Base-by-base conservation (phyloP, 1,140 invertebrate species). In the Caenorhabditis remanei region DNA sequence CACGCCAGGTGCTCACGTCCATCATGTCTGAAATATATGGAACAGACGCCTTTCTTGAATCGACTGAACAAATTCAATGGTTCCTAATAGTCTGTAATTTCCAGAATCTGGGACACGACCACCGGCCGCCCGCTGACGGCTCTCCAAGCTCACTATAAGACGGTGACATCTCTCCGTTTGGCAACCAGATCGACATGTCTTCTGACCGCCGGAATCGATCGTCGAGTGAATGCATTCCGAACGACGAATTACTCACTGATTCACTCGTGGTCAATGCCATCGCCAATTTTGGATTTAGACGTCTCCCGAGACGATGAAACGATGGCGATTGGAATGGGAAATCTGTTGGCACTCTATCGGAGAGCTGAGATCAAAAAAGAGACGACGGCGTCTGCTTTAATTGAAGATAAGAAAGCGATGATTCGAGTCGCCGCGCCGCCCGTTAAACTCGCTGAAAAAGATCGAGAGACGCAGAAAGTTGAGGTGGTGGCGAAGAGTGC, bases 201-300 rank as follows among this genome's bases (percentile, higher is more conserved):
- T 55, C 92, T 99, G 88, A 98, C 97, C 11, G 96, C 95, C 8
- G 97, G 96, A 4, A 93, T 99, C 63, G 98, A 99, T 89, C 94
- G 94, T 86, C 96, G 98, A 94, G 95, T 99, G 0, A 98, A 98
- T 94, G 95, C 99, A 89, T 98, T 97, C 93, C 96, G 85, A 67
- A 85, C 88, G 11, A 93, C 98, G 93, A 94, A 96, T 67, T 94
- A 95, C 84, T 95, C 95, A 1, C 98, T 97, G n/a, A 75, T 65
- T 67, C 67, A 98, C 90, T 96, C 96, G 16, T 94, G 98, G 40
- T 95, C 96, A 91, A 98, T 96, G 93, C 95, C 97, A 9, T 97
- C 97, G 94, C 95, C 96, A 41, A 95, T 99, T 75, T 94, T 98
- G 7, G 97, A 96, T 93, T 93, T 98, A 90, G 96, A 95, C 87